Conservation (phyloP, 1,140 invertebrate species). For the Sarcophaga bullata region DNA sequence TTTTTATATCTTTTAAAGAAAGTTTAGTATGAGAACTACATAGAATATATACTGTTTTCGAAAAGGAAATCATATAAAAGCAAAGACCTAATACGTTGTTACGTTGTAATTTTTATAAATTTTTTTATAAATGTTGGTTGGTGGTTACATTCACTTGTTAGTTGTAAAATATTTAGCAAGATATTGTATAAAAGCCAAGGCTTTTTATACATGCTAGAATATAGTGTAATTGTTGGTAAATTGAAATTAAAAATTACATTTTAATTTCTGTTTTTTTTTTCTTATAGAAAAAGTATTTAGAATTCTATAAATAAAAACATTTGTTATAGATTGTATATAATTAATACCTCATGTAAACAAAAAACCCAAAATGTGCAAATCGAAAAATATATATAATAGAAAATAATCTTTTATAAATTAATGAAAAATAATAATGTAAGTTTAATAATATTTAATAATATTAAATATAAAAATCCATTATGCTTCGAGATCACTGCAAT, state of each 20-base stretch:
- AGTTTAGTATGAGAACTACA: neutral
- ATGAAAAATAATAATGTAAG: neutral
- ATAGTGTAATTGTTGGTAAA: neutral
- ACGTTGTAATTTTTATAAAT: too few species aligned
- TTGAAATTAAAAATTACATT: neutral
- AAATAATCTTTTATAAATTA: slow-evolving; percentile 14
- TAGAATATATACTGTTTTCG: too few species aligned
- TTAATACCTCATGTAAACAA: slow-evolving; percentile 24
- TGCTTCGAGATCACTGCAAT: too few species aligned
- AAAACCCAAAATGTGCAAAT: slow-evolving; percentile 21
- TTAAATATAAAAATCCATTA: too few species aligned
- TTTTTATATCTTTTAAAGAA: neutral
- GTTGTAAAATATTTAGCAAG: too few species aligned
- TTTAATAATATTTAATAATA: slow-evolving; percentile 1
- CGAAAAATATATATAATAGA: neutral
- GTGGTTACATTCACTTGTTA: too few species aligned
- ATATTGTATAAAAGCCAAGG: too few species aligned
- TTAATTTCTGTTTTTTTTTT: neutral
- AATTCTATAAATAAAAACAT: neutral
- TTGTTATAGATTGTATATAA: slow-evolving; percentile 26
- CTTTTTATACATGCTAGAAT: too few species aligned
- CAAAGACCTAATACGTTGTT: too few species aligned
- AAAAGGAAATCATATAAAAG: too few species aligned
- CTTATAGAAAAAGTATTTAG: slow-evolving; percentile 2
- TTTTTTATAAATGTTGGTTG: too few species aligned